Base-by-base conservation (phyloP, 2,113 vertebrate genomes). In the Rhadina sibilatrix region DNA sequence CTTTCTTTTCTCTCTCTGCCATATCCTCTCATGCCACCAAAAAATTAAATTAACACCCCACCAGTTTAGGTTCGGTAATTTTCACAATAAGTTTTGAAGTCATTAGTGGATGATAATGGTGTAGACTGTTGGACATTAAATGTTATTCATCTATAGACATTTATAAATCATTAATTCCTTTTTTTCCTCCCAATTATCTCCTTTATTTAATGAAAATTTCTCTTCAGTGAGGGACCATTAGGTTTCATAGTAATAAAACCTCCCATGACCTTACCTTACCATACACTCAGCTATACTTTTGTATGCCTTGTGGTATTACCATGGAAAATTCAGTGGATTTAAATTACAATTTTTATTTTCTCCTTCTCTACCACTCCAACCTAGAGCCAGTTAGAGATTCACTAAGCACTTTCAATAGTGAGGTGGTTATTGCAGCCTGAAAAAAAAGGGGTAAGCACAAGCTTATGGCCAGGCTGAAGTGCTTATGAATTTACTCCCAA, bases 161-260 rank as follows among this genome's bases (percentile, higher is more conserved):
- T 81, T 61, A 47, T 83, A 96, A 96, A 94, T 69, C 3, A 5
- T 19, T 6, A 84, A n/a, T 92, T 88, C 61, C 44, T 91, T 87
- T 87, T 70, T 72, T 42, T 15, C 46, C n/a, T 96, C 46, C 64
- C 72, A 90, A 54, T 92, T 79, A 94, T 81, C 83, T 96, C 60
- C 68, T 84, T 95, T 95, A 61, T 89, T 64, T 77, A 24, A 75
- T 57, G n/a, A 92, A 94, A 68, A 87, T 42, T 65, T 90, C 46
- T 92, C 93, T 95, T 93, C 70, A 81, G 71, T 71, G 38, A 68
- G 60, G 35, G 49, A 63, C 54, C 92, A 40, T 93, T 82, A 72
- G 35, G 69, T 98, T 97, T 98, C 89, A 38, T 69, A 60, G 75
- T 72, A 95, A 94, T 97, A 92, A 96, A 97, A 81, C 25, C 27